Evolutionary conservation across 1,140 invertebrate genomes (phyloP), one percentile per base, ranked within the genome.

Genomic region (Scaptomyza graminum): DNA sequence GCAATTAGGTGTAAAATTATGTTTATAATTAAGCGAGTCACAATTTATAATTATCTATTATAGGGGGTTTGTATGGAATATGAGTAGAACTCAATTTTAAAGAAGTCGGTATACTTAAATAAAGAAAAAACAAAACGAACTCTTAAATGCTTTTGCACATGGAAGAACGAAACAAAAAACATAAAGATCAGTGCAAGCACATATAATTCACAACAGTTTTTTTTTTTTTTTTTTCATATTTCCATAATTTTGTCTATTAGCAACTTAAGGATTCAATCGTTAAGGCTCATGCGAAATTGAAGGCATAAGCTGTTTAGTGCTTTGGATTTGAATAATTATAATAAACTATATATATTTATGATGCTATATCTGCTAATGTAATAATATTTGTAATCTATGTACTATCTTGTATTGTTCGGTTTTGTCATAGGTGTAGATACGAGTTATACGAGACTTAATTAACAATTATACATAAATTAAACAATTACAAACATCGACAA

Each of bases 391-490:
- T 12, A 44, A 9, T 46, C 43, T 60, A 43, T 57, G 56, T 43
- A n/a, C n/a, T n/a, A 56, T 49, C 66, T 34, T 43, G 61, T 71
- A 55, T 64, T 55, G 65, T 52, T 66, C 54, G 44, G 28, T 47
- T 54, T 16, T 46, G 61, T 64, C 41, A 52, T 62, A 62, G 34
- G 18, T 22, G 0, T 43, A 43, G 47, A 52, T 54, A 54, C 61
- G 41, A 54, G 28, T 41, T 61, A 51, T 66, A 59, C 44, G 70
- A 73, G 57, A 83, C 79, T 79, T 82, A 83, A 55, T 67, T 56
- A 83, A 82, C 79, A 72, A 79, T 83, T 83, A 82, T 65, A 81
- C 76, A 82, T 79, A 79, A 83, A 75, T 71, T 78, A 78, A 82
- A 82, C 79, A 82, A 57, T 82, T 82, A 82, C 62, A 82, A 82